phyloP scores from a whole-genome alignment of 2,888 invertebrate genomes.

The Drosophila buzzatii region DNA sequence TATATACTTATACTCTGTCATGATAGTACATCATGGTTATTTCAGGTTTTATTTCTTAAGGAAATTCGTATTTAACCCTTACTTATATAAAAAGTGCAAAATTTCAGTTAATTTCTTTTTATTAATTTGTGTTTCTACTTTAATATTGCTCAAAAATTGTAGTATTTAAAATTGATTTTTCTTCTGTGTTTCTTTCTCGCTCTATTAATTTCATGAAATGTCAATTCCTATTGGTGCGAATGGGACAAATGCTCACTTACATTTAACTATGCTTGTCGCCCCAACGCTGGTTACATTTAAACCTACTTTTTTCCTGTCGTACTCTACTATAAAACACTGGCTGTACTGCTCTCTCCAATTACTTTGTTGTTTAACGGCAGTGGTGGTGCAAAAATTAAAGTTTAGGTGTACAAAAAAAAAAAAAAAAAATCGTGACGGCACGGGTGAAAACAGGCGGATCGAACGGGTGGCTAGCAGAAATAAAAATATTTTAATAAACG shows the following conservation, averaged over 20 bases:
- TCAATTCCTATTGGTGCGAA: conserved; percentile 59
- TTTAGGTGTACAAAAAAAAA: conserved; percentile 85
- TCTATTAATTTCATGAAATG: conserved; percentile 42
- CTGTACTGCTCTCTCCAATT: conserved; percentile 72
- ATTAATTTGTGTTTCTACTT: conserved; percentile 20
- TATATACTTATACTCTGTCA: no score
- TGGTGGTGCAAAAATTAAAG: conserved; percentile 85
- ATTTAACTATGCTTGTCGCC: conserved; percentile 56
- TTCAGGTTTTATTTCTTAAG: background rate
- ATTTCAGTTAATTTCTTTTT: background rate
- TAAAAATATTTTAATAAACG: conserved; percentile 25
- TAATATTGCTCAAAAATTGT: conserved; percentile 37
- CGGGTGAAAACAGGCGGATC: conserved; percentile 59
- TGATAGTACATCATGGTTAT: no score
- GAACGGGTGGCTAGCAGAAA: conserved; percentile 30
- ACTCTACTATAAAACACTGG: conserved; percentile 46
- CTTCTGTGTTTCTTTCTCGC: conserved; percentile 60
- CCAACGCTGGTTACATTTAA: conserved; percentile 46
- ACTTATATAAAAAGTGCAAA: background rate
- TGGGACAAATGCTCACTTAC: conserved; percentile 57
- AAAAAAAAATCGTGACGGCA: conserved; percentile 67
- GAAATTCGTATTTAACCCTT: background rate
- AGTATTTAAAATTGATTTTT: conserved; percentile 74
- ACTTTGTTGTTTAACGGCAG: conserved; percentile 62
- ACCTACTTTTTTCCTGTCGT: conserved; percentile 54